Percentiles rank a stretch among this genome's conserved stretches.
phyloP scores from a whole-genome alignment of 2,888 invertebrate genomes.

The Perithous albicinctus region DNA sequence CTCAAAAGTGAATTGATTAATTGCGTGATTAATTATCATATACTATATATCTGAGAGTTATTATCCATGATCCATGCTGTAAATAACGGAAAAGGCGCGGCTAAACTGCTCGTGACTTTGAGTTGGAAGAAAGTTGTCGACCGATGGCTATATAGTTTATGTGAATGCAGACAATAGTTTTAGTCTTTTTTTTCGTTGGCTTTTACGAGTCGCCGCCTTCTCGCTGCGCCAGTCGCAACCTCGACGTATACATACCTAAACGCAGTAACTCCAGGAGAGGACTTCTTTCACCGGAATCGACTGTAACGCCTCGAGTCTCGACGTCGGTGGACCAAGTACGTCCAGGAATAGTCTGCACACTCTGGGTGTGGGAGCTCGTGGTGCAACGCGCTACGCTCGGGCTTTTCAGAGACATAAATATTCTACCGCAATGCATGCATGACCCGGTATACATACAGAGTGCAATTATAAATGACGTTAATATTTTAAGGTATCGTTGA shows the following conservation, averaged over 20 bases:
- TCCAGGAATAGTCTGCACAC: slow-evolving; percentile 58
- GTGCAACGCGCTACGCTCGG: slow-evolving; percentile 10
- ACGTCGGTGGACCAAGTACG: slow-evolving; percentile 43
- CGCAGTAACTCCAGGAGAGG: slow-evolving; percentile 8
- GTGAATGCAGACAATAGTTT: slow-evolving; percentile 10
- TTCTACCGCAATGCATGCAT: neutral
- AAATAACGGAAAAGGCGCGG: neutral
- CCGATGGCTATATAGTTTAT: neutral
- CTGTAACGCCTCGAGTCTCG: slow-evolving; percentile 48
- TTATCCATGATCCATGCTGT: neutral
- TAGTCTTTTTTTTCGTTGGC: slow-evolving; percentile 16
- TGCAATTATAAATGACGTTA: slow-evolving; percentile 6
- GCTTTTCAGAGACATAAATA: slow-evolving; percentile 7
- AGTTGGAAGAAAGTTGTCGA: slow-evolving; percentile 7
- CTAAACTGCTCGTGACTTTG: neutral
- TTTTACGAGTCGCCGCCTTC: slow-evolving; percentile 33
- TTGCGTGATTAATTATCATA: slow-evolving; percentile 12
- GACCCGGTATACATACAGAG: neutral
- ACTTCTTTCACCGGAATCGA: slow-evolving; percentile 55
- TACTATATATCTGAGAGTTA: neutral
- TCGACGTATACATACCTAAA: slow-evolving; percentile 17
- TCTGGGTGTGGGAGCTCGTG: slow-evolving; percentile 33
- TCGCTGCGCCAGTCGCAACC: slow-evolving; percentile 2
- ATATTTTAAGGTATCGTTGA: neutral
- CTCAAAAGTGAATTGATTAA: slow-evolving; percentile 28